Evolutionary conservation across 2,888 invertebrate genomes (phyloP).

Genomic region (Sisyra terminalis): DNA sequence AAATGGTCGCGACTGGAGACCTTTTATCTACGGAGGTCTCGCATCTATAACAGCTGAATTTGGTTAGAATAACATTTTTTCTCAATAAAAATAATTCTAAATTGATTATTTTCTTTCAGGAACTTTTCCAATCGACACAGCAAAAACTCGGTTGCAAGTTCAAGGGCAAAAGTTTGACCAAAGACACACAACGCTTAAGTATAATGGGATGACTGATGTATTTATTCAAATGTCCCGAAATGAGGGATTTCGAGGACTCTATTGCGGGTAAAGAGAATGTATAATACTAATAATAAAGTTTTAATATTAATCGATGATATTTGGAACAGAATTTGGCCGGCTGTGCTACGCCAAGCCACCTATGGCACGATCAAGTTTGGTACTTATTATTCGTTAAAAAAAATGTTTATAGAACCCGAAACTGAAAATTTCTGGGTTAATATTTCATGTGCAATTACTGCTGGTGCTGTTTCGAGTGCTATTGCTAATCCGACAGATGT

Average conservation of each 20-base stretch:
- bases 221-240: constrained; percentile 69
- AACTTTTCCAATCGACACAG: constrained; percentile 92
- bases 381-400: constrained; percentile 81
- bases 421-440: constrained; percentile 44
- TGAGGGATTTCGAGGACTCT: constrained; percentile 73
- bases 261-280: constrained; percentile 51
- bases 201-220: constrained; percentile 87
- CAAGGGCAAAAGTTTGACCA: constrained; percentile 79
- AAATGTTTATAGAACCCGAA: constrained; percentile 39
- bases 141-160: constrained; percentile 85
- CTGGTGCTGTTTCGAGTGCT: constrained; percentile 84
- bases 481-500: constrained; percentile 95
- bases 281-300: constrained; percentile 2
- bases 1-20: constrained; percentile 54
- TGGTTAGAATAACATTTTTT: constrained; percentile 38
- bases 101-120: constrained; percentile 32
- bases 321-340: constrained; percentile 68
- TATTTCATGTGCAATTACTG: constrained; percentile 66
- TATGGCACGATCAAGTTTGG: constrained; percentile 96
- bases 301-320: constrained; percentile 4
- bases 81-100: neutral
- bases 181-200: constrained; percentile 55
- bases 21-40: constrained; percentile 86
- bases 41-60: constrained; percentile 89
- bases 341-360: constrained; percentile 80